Evolutionary conservation across 2,797 vertebrate species (phyloP).

Genomic region (Malacoctenus gilli): DNA sequence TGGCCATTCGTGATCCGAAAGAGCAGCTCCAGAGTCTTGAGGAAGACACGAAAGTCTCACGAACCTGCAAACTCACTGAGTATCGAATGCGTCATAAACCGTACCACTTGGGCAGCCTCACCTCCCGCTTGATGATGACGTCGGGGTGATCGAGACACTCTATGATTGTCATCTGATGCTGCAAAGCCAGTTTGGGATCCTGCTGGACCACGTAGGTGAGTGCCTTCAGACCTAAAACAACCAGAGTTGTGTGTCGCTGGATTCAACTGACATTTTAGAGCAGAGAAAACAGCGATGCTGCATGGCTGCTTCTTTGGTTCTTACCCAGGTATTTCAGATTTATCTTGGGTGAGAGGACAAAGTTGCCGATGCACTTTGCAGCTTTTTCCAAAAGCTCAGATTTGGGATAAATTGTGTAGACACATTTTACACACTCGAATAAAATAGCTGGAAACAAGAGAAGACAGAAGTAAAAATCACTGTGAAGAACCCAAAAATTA

Average conservation of each 20-base stretch:
- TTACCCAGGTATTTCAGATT: slow-evolving; percentile 98
- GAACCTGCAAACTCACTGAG: slow-evolving; percentile 1
- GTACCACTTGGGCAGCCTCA: slow-evolving; percentile 55
- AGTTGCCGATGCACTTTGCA: slow-evolving; percentile 96
- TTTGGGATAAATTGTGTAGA: slow-evolving; percentile 95
- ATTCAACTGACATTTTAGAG: neutral
- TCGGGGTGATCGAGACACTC: slow-evolving; percentile 96
- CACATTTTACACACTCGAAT: slow-evolving; percentile 95
- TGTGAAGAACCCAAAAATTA: too few species aligned
- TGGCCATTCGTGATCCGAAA: slow-evolving; percentile 96
- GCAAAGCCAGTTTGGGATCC: slow-evolving; percentile 92
- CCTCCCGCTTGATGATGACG: slow-evolving; percentile 95
- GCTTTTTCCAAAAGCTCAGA: slow-evolving; percentile 94
- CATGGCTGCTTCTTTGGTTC: slow-evolving; percentile 31
- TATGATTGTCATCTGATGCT: slow-evolving; percentile 99
- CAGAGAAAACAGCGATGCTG: neutral
- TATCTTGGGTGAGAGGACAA: slow-evolving; percentile 96
- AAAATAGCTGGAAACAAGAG: slow-evolving; percentile 87
- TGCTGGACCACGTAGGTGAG: slow-evolving; percentile 96
- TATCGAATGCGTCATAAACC: neutral
- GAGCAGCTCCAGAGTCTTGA: slow-evolving; percentile 93
- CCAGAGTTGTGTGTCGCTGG: neutral
- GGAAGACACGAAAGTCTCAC: slow-evolving; percentile 1
- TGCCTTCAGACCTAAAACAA: slow-evolving; percentile 78
- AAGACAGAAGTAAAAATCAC: neutral